Evolutionary conservation across 64 coral and sea anemone genomes (phyloP).

Genomic region (Montipora efflorescens): DNA sequence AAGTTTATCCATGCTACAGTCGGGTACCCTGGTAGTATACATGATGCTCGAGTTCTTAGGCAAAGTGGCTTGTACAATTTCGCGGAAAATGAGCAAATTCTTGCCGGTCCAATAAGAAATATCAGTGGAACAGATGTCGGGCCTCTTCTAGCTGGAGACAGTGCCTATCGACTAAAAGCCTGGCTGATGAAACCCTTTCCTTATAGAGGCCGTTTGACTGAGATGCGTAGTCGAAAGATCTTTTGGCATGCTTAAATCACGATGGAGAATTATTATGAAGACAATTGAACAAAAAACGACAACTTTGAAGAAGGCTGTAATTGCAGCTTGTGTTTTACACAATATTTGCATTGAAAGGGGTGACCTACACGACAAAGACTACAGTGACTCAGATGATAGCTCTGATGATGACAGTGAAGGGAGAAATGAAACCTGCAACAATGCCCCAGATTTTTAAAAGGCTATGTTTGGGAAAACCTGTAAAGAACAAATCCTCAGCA

Average conservation of each 20-base stretch:
- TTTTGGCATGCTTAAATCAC: conserved; percentile 16
- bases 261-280: conserved; percentile 27
- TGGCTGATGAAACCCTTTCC: conserved; percentile 63
- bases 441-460: too few species aligned
- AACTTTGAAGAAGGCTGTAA: conserved; percentile 25
- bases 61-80: conserved; percentile 10
- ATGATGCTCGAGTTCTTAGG: conserved; percentile 30
- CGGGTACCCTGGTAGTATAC: conserved; percentile 70
- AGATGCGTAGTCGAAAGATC: conserved; percentile 22
- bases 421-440: too few species aligned
- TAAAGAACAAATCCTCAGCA: too few species aligned
- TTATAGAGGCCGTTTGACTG: neutral
- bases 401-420: conserved; percentile 15
- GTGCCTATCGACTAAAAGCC: conserved; percentile 25
- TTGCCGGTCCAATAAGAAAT: neutral
- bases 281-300: conserved; percentile 37
- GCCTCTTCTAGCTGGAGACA: conserved; percentile 44
- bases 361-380: neutral
- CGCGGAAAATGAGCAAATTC: conserved; percentile 25
- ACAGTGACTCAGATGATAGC: neutral
- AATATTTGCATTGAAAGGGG: conserved; percentile 56
- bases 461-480: too few species aligned
- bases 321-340: conserved; percentile 72
- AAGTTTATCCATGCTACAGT: neutral
- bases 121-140: neutral